Evolutionary conservation across 2,888 invertebrate species (phyloP).

Genomic region (Acanthococcus lagerstroemiae): DNA sequence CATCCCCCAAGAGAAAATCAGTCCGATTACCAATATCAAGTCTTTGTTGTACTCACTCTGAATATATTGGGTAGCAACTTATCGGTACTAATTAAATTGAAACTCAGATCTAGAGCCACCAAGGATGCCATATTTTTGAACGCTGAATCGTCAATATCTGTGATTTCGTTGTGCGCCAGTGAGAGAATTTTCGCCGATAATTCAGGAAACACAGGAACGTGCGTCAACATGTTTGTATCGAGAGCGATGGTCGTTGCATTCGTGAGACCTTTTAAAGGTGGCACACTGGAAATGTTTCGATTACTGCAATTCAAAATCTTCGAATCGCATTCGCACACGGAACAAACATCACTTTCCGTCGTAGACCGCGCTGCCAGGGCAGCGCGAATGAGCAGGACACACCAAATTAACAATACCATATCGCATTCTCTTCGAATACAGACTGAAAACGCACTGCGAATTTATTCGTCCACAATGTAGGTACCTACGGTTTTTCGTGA

Average conservation of each 20-base stretch:
- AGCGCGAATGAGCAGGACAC: not conserved
- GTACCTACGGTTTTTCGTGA: no score
- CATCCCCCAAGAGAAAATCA: no score
- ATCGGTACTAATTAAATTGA: conserved; percentile 54
- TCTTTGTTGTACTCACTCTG: conserved; percentile 47
- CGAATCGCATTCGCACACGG: not conserved
- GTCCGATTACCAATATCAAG: no score
- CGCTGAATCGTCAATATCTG: conserved; percentile 49
- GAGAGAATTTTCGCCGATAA: conserved; percentile 48
- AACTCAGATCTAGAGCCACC: conserved; percentile 55
- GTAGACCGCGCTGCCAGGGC: not conserved
- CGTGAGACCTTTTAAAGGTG: not conserved
- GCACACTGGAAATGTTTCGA: not conserved
- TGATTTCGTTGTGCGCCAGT: conserved; percentile 55
- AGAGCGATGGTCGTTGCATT: conserved; percentile 38
- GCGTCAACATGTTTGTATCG: conserved; percentile 45
- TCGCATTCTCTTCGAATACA: not conserved
- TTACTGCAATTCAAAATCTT: not conserved
- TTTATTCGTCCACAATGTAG: no score
- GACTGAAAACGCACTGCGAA: not conserved
- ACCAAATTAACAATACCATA: not conserved
- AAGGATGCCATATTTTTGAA: conserved; percentile 56
- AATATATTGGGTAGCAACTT: conserved; percentile 55
- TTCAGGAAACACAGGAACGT: conserved; percentile 48
- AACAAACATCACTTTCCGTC: not conserved